These are phyloP conservation scores for Hirtodrosophila histrioides DNA, from an alignment of 2,888 invertebrate species.

Conservation along the genomic window DNA sequence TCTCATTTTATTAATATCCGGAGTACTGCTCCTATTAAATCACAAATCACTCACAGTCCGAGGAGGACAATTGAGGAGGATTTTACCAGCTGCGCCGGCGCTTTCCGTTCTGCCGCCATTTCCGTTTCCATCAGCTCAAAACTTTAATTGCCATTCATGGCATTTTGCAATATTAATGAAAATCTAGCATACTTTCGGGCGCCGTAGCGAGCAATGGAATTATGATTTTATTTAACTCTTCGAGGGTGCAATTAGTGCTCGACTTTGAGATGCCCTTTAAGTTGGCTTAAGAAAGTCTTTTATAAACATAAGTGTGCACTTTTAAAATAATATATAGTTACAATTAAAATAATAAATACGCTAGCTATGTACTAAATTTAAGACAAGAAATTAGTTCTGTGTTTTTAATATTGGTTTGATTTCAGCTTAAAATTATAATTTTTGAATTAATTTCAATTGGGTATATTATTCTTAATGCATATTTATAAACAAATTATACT, in stretches of 20 bases:
- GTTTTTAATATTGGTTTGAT: too few relatives aligned
- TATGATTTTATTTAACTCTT: not conserved
- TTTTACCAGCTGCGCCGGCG: constrained; percentile 28
- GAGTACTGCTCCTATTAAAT: constrained; percentile 25
- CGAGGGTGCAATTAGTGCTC: not conserved
- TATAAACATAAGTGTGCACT: too few relatives aligned
- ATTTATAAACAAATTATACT: too few relatives aligned
- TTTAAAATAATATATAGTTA: too few relatives aligned
- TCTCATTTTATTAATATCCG: constrained; percentile 59
- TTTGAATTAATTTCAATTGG: too few relatives aligned
- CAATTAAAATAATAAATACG: too few relatives aligned
- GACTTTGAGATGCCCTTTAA: not conserved
- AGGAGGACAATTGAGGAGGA: constrained; percentile 18
- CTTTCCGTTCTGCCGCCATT: constrained; percentile 34
- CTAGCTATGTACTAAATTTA: too few relatives aligned
- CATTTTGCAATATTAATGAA: constrained; percentile 46
- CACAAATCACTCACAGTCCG: constrained; percentile 34
- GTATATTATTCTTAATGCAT: too few relatives aligned
- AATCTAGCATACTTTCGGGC: constrained; percentile 20
- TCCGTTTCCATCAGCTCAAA: constrained; percentile 26
- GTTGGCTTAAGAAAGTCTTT: not conserved
- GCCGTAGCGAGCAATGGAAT: constrained; percentile 1
- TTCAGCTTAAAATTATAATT: too few relatives aligned
- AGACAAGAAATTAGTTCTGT: too few relatives aligned
- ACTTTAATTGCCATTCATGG: constrained; percentile 46